Conservation (phyloP, 2,797 vertebrate genomes). For the Coregonus suidteri region DNA sequence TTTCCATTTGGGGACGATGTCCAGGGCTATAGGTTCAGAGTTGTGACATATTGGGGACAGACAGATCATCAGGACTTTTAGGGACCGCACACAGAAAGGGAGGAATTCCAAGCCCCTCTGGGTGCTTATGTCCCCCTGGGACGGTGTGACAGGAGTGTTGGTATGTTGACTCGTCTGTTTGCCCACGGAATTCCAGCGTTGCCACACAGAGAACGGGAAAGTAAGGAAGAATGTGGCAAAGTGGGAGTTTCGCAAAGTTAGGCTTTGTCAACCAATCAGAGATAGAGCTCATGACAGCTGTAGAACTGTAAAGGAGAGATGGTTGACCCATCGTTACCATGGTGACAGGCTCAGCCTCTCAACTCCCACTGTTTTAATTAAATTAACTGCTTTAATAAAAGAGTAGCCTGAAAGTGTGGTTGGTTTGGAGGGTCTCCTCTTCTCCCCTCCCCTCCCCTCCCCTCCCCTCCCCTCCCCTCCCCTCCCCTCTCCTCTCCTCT, state of each 20-base stretch:
- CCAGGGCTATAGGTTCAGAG: no score
- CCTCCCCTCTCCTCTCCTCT: not conserved
- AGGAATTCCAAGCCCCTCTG: not conserved
- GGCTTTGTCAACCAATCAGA: slow-evolving; percentile 56
- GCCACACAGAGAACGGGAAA: slow-evolving; percentile 61
- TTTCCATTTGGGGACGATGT: not conserved
- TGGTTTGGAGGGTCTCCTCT: not conserved
- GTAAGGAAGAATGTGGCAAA: slow-evolving; percentile 58
- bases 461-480: not conserved
- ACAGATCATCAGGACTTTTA: no score
- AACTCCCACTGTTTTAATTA: not conserved
- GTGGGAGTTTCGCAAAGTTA: slow-evolving; percentile 32
- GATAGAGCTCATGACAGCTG: slow-evolving; percentile 22
- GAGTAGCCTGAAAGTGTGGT: not conserved
- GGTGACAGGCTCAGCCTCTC: slow-evolving; percentile 33
- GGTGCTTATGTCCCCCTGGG: slow-evolving; percentile 24
- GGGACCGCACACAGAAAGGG: no score
- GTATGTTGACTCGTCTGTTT: slow-evolving; percentile 65
- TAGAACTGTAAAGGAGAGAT: slow-evolving; percentile 27
- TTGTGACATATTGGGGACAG: no score
- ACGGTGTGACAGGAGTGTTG: slow-evolving; percentile 51
- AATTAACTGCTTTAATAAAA: not conserved
- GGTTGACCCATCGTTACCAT: no score
- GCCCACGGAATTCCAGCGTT: slow-evolving; percentile 62
- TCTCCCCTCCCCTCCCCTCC: not conserved